A percentile compares a stretch with the other conserved stretches of the same genome.
phyloP scores from a whole-genome alignment of 2,888 invertebrate genomes.

The Parnassius orleans region DNA sequence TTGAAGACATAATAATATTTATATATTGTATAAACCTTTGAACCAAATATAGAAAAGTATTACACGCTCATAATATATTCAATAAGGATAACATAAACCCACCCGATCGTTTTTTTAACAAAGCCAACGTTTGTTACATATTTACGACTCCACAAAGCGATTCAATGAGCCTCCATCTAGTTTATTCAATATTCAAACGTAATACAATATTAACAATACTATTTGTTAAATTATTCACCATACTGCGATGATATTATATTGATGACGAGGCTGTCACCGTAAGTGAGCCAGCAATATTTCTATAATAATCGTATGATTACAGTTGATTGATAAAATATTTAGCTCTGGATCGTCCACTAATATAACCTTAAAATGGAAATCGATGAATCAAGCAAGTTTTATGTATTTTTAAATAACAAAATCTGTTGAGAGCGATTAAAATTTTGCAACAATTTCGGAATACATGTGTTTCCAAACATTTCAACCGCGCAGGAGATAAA shows the following conservation, averaged over 20 bases:
- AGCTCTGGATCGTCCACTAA: not conserved
- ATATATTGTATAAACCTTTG: not conserved
- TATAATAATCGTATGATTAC: not conserved
- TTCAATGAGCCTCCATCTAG: conserved; percentile 20
- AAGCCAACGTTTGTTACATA: conserved; percentile 19
- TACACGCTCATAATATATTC: conserved; percentile 8
- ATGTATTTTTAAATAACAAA: no score
- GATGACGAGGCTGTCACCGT: conserved; percentile 17
- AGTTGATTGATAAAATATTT: conserved; percentile 15
- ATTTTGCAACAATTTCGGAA: no score
- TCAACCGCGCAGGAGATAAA: no score
- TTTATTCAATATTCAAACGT: conserved; percentile 24
- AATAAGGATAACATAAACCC: conserved; percentile 9
- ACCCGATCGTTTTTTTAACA: conserved; percentile 18
- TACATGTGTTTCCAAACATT: no score
- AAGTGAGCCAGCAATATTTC: conserved; percentile 5
- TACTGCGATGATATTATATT: conserved; percentile 13
- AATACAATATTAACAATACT: conserved; percentile 20
- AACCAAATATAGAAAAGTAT: not conserved
- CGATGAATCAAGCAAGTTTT: no score
- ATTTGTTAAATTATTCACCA: conserved; percentile 21
- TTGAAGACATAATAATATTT: no score
- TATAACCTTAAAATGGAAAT: not conserved
- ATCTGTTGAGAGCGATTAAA: no score
- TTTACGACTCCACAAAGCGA: conserved; percentile 18